Evolutionary conservation across 2,888 invertebrate genomes (phyloP).

Genomic region (Labia minor): DNA sequence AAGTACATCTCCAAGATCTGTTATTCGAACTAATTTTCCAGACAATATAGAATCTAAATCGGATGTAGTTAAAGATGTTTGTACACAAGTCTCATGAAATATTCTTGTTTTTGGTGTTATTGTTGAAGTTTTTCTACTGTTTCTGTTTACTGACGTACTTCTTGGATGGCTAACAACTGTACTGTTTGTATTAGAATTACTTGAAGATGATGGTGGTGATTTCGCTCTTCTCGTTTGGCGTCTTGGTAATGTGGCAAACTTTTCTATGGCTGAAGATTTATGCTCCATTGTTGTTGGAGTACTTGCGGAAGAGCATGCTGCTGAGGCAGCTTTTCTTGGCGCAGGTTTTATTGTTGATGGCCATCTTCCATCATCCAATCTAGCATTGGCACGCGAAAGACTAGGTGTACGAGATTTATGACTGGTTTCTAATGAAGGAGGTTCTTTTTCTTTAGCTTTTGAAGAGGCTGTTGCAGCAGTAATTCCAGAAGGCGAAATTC

Average conservation of each 20-base stretch:
- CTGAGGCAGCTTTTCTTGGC: constrained; percentile 27
- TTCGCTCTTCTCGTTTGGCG: constrained; percentile 38
- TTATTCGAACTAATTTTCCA: constrained; percentile 40
- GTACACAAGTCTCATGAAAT: constrained; percentile 66
- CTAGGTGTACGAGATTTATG: not conserved
- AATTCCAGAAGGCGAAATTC: not conserved
- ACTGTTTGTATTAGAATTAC: constrained; percentile 42
- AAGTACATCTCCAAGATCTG: constrained; percentile 31
- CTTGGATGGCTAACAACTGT: constrained; percentile 36
- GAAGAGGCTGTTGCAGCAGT: not conserved
- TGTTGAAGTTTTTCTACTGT: constrained; percentile 33
- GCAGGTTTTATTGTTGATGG: constrained; percentile 43
- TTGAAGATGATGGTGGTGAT: constrained; percentile 33
- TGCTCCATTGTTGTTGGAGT: constrained; percentile 32
- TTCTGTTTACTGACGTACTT: constrained; percentile 40
- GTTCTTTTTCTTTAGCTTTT: not conserved
- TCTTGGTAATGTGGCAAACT: constrained; percentile 68
- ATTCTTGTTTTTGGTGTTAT: constrained; percentile 59
- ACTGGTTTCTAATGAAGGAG: not conserved
- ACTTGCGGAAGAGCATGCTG: constrained; percentile 22
- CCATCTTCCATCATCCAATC: constrained; percentile 56
- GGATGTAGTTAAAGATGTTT: constrained; percentile 60
- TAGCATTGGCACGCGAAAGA: not conserved
- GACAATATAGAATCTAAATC: constrained; percentile 63
- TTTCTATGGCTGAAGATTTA: constrained; percentile 49